Evolutionary conservation across 2,797 vertebrate genomes (phyloP), one percentile per base, ranked within the genome.

Genomic region (Bradypodion ventrale): DNA sequence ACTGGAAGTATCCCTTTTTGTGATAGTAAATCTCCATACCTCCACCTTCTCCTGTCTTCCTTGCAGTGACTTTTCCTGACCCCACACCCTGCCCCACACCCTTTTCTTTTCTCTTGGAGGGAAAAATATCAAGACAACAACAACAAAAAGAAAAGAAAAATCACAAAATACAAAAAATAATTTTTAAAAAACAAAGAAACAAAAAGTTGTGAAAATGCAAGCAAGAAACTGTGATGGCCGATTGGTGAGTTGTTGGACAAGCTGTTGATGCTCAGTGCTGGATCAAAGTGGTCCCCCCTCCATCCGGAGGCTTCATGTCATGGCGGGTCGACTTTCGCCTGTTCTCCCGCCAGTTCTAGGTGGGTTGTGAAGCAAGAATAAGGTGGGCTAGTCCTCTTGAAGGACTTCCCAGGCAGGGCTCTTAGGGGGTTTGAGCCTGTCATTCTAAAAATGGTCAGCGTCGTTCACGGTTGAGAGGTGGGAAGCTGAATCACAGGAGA

Each of bases 21-120:
- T 62, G 90, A 88, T 79, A 93, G 92, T 94, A 93, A 93, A 92
- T 90, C 75, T 52, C 72, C 84, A 62, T 5, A 7, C 88, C 4
- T 19, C 69, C 7, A 13, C 78, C 89, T 75, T 76, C 9, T 78
- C 82, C 87, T 2, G 7, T 82, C 87, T 89, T 93, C 87, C 85
- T 91, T 83, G 82, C 75, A 19, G 44, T 86, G 84, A 87, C 83
- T 87, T 87, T 89, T 88, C 91, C 87, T 63, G 90, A 83, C 62
- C 25, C 84, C 13, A 2, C 52, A 10, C 49, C 16, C 49, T 52
- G 49, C 49, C 16, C 52, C 52, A n/a, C n/a, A n/a, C 52, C 16
- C 52, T 21, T 5, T 21, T 21, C 6, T 5, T 21, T 21, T 21
- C 9, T 21, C 52, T 19, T 4, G 52, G 52, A 21, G 52, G 52